Evolutionary conservation across 2,888 invertebrate species (phyloP).

Genomic region (Microctonus hyperodae): DNA sequence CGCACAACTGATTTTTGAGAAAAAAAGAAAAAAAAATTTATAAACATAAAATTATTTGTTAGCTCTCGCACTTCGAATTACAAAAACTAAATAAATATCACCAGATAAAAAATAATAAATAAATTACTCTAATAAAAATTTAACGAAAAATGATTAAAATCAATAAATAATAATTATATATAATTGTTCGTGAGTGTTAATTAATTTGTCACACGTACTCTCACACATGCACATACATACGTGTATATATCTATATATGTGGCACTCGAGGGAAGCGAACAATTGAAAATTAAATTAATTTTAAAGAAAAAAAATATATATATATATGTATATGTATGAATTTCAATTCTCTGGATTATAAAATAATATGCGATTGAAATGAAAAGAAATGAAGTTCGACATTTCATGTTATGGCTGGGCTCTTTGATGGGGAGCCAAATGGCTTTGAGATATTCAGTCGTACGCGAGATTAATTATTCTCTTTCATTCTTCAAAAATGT

Average conservation of each 20-base stretch:
- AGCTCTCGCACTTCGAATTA: neutral
- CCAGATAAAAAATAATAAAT: constrained; percentile 6
- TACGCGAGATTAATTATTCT: constrained; percentile 30
- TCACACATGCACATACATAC: neutral
- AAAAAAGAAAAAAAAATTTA: neutral
- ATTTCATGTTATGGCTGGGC: constrained; percentile 35
- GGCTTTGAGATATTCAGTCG: constrained; percentile 34
- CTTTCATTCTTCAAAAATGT: constrained; percentile 24
- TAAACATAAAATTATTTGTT: neutral
- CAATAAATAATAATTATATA: constrained; percentile 7
- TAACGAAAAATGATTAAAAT: neutral
- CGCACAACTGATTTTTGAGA: neutral
- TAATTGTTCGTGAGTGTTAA: neutral
- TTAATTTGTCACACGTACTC: neutral
- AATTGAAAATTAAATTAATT: neutral
- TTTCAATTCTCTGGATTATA: neutral
- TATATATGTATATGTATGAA: neutral
- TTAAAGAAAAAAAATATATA: neutral
- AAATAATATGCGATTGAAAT: constrained; percentile 15
- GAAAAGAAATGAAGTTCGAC: constrained; percentile 7
- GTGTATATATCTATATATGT: neutral
- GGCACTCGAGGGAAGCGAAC: neutral
- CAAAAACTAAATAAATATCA: constrained; percentile 6
- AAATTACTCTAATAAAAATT: constrained; percentile 14
- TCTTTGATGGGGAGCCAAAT: constrained; percentile 35